phyloP scores from a whole-genome alignment of 2,797 vertebrate species.

The Meriones psammophilus region DNA sequence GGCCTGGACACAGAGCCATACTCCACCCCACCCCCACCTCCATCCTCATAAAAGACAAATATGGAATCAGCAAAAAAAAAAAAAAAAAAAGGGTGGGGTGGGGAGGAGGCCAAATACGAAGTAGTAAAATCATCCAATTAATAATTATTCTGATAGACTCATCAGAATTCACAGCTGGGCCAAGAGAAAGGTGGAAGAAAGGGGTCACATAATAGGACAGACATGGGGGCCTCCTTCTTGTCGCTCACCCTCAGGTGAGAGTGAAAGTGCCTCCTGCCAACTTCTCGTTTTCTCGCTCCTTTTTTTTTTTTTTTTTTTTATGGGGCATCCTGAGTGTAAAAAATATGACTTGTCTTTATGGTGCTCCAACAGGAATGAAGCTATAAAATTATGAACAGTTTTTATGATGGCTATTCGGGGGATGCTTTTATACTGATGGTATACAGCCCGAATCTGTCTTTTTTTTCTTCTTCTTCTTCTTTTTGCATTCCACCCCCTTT shows the following conservation, averaged over 20 bases:
- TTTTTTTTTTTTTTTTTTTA: constrained; percentile 85
- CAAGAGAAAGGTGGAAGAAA: constrained; percentile 40
- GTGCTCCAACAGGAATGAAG: constrained; percentile 99
- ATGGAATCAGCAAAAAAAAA: constrained; percentile 84
- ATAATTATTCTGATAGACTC: constrained; percentile 88
- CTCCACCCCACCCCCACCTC: constrained; percentile 79
- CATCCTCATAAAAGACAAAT: constrained; percentile 88
- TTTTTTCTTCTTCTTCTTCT: constrained; percentile 64
- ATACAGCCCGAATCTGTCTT: constrained; percentile 96
- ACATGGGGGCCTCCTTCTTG: constrained; percentile 62
- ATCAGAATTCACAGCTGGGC: constrained; percentile 80
- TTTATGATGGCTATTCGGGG: constrained; percentile 99
- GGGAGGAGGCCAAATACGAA: not conserved
- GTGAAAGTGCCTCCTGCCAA: constrained; percentile 79
- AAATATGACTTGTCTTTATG: constrained; percentile 99
- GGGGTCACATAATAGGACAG: constrained; percentile 87
- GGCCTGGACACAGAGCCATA: constrained; percentile 30
- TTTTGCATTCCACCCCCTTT: constrained; percentile 83
- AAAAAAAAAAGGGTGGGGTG: not conserved
- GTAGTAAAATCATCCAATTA: constrained; percentile 88
- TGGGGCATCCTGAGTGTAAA: constrained; percentile 93
- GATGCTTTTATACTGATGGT: constrained; percentile 99
- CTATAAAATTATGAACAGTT: constrained; percentile 99
- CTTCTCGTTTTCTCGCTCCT: constrained; percentile 80
- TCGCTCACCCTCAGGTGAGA: constrained; percentile 81